Conservation (phyloP, 1,140 invertebrate genomes). For the Trigoniulus corallinus region DNA sequence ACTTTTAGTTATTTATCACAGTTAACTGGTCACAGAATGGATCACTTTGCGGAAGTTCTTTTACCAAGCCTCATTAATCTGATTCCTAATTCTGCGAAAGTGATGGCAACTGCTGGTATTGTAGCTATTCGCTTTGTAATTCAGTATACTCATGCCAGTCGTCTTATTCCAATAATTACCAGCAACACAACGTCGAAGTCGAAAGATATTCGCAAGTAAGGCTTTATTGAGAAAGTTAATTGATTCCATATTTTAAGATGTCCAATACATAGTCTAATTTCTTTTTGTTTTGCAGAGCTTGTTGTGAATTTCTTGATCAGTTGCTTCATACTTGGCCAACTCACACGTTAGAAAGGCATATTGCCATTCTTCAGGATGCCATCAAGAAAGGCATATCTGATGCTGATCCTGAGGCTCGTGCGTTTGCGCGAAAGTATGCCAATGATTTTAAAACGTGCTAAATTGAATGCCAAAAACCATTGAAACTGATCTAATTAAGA, state of each 20-base stretch:
- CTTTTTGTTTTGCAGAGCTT: constrained; percentile 28
- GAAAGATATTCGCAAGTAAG: constrained; percentile 63
- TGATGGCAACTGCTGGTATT: constrained; percentile 77
- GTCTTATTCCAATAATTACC: constrained; percentile 74
- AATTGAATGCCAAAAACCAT: background rate
- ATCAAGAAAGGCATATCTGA: constrained; percentile 80
- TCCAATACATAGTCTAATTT: constrained; percentile 8
- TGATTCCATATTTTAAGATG: background rate
- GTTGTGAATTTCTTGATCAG: constrained; percentile 68
- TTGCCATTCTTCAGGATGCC: constrained; percentile 55
- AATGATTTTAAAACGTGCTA: background rate
- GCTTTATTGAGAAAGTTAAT: background rate
- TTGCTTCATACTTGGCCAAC: constrained; percentile 72
- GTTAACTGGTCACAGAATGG: constrained; percentile 52
- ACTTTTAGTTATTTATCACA: constrained; percentile 53
- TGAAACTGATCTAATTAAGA: no score
- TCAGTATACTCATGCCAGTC: constrained; percentile 60
- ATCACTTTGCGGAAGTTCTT: constrained; percentile 65
- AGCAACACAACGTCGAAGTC: constrained; percentile 64
- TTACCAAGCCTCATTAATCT: constrained; percentile 70
- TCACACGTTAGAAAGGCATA: constrained; percentile 62
- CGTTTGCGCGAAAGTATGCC: constrained; percentile 46
- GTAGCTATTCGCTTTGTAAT: constrained; percentile 80
- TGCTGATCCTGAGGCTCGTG: constrained; percentile 75
- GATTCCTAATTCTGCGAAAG: constrained; percentile 90